Evolutionary conservation across 1,140 invertebrate species (phyloP), one percentile per base, ranked within the genome.

Genomic region (Fopius arisanus): DNA sequence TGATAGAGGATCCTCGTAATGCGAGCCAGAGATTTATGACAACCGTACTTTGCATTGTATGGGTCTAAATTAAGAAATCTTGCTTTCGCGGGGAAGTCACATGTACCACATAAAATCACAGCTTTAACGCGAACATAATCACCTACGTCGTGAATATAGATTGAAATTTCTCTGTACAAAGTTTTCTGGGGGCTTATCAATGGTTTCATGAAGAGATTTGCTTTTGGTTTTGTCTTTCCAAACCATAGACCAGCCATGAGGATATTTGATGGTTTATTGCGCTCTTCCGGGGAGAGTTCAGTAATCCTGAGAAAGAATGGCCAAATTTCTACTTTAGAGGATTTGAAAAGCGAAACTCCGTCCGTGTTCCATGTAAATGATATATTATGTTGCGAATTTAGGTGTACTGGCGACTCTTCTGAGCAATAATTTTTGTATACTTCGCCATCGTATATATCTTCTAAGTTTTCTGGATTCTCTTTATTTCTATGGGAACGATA

Each of bases 361-460:
- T n/a, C n/a, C 23, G 72, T 59, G 28, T 74, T 48, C 66, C 51
- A 74, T 2, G 23, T 69, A 23, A 74, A 63, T 40, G 73, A 43
- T 28, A 72, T 65, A 66, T 72, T 72, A 7, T 6, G 9, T 4
- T 29, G 10, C 29, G 12, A 26, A 29, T 26, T 26, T 6, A 29
- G 29, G 26, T 63, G 0, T 31, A 33, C 28, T 28, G 4, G 7
- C 5, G 21, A 19, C 16, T 7, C 21, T 23, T 21, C 48, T 14
- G 16, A 19, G n/a, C 59, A 43, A 28, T 76, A 43, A 3, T 72
- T 43, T 31, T 75, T 78, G 62, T 78, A 79, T n/a, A 79, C 28
- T 3, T 43, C n/a, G 2, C 77, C 77, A 63, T 80, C 78, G 21
- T 76, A 79, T 10, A 81, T 79, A 19, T 78, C 78, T 59, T 75